A percentile compares a stretch with the other conserved stretches of the same genome.
These are phyloP conservation scores for Sympetrum striolatum DNA, from an alignment of 2,888 invertebrate species.

Conservation along the genomic window DNA sequence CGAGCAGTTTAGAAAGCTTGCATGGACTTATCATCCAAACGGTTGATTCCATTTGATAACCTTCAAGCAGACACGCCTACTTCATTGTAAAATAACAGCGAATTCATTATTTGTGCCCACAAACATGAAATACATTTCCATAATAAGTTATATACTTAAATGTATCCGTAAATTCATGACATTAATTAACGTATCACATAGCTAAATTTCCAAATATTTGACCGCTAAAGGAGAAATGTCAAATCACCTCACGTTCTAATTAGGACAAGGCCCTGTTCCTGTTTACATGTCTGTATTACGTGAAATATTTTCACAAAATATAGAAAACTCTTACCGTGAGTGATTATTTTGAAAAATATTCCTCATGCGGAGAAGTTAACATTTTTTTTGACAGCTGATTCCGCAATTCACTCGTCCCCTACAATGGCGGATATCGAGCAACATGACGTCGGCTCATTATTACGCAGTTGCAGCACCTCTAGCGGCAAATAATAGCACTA, in stretches of 20 bases:
- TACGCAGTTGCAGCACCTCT: neutral
- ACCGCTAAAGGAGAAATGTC: slow-evolving; percentile 43
- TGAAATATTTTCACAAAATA: neutral
- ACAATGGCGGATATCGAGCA: slow-evolving; percentile 45
- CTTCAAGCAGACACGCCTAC: slow-evolving; percentile 36
- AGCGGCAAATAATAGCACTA: neutral
- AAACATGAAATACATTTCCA: neutral
- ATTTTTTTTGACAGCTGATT: slow-evolving; percentile 44
- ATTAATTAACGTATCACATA: neutral
- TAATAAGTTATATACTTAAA: neutral
- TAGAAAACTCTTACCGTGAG: neutral
- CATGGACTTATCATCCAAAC: neutral
- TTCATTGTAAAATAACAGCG: neutral
- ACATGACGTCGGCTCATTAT: slow-evolving; percentile 45
- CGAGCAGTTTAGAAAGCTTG: neutral
- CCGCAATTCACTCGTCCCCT: slow-evolving; percentile 29
- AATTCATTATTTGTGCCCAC: neutral
- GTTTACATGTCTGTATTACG: neutral
- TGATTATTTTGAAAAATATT: neutral
- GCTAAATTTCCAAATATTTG: neutral
- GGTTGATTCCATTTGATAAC: neutral
- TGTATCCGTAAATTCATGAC: neutral
- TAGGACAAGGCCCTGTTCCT: neutral
- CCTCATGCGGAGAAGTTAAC: slow-evolving; percentile 10
- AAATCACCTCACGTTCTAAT: slow-evolving; percentile 42